phyloP scores from a whole-genome alignment of 2,888 invertebrate genomes.

The Mythimna loreyi region DNA sequence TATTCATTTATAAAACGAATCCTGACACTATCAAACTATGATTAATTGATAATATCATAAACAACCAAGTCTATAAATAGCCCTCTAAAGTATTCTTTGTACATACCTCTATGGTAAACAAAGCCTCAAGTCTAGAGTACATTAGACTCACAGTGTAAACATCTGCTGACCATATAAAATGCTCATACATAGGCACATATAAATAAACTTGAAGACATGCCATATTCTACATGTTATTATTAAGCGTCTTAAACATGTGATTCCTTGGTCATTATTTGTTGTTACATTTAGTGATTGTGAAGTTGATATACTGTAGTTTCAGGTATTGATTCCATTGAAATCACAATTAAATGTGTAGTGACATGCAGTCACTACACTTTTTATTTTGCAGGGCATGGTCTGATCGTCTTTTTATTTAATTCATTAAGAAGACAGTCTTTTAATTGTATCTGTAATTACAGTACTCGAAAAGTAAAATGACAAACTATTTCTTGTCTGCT shows the following conservation, averaged over 20 bases:
- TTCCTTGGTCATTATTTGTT: background rate
- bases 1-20: background rate
- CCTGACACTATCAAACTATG: background rate
- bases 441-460: too few species aligned
- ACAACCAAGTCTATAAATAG: slow-evolving; percentile 23
- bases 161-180: slow-evolving; percentile 35
- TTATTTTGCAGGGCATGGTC: too few species aligned
- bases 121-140: slow-evolving; percentile 20
- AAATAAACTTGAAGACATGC: slow-evolving; percentile 32
- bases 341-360: too few species aligned
- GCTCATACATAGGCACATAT: background rate
- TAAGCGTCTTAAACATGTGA: slow-evolving; percentile 2
- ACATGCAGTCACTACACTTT: too few species aligned
- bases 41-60: background rate
- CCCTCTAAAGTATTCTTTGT: background rate
- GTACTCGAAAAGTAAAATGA: too few species aligned
- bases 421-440: too few species aligned
- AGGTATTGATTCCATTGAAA: too few species aligned
- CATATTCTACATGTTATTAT: slow-evolving; percentile 19
- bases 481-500: too few species aligned
- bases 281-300: background rate
- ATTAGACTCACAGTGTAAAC: slow-evolving; percentile 11
- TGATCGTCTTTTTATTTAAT: too few species aligned
- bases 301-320: too few species aligned
- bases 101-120: slow-evolving; percentile 21